phyloP scores from a whole-genome alignment of 1,140 invertebrate species.

The Leguminivora glycinivorella region DNA sequence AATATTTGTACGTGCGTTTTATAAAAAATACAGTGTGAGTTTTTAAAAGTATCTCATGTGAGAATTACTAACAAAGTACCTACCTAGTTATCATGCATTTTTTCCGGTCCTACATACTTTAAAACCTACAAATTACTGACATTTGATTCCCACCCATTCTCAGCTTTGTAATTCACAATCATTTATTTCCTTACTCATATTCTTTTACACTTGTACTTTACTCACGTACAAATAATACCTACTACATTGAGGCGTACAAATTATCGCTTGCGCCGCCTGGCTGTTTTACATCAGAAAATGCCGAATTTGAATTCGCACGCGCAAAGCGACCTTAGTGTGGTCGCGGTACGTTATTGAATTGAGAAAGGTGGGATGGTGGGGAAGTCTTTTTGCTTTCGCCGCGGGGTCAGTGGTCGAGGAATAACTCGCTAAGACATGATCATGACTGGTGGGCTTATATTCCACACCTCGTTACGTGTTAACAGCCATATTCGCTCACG shows the following conservation, averaged over 20 bases:
- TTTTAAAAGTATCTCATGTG: not conserved
- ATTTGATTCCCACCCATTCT: constrained; percentile 40
- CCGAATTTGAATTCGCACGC: constrained; percentile 37
- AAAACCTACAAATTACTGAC: constrained; percentile 43
- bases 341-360: constrained; percentile 33
- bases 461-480: constrained; percentile 78
- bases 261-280: constrained; percentile 69
- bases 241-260: constrained; percentile 75
- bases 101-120: not conserved
- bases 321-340: constrained; percentile 38
- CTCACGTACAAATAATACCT: constrained; percentile 69
- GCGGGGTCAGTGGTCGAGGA: constrained; percentile 70
- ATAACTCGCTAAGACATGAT: constrained; percentile 76
- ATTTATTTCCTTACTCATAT: constrained; percentile 68
- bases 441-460: constrained; percentile 76
- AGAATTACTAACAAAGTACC: not conserved
- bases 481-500: constrained; percentile 77
- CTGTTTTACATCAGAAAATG: constrained; percentile 52
- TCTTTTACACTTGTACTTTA: constrained; percentile 65
- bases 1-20: no score
- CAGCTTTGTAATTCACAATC: constrained; percentile 52
- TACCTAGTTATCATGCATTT: not conserved
- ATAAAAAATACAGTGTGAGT: no score
- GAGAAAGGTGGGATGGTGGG: constrained; percentile 23
- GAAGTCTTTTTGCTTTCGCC: constrained; percentile 48